Evolutionary conservation across 2,797 vertebrate genomes (phyloP), one percentile per base, ranked within the genome.

Genomic region (Eulemur mongoz): DNA sequence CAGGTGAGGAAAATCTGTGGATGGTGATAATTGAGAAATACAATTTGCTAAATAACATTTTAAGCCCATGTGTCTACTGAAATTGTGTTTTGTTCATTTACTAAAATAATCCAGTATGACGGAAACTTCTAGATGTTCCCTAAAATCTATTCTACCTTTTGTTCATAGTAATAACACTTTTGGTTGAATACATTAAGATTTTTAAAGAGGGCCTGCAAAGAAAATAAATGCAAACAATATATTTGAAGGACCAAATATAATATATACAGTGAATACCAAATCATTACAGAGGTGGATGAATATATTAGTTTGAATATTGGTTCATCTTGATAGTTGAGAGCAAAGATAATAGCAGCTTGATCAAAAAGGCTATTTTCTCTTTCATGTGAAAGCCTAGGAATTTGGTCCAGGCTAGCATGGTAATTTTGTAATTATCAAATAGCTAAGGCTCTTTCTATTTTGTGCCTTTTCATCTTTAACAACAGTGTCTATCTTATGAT

Each of bases 1-100:
- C 63, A 93, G 87, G 84, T 94, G 69, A 96, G 63, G 92, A 97
- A 97, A 97, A 95, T 97, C 89, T 97, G 59, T 94, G 73, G 84
- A 93, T 95, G 84, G 81, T 93, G 81, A 89, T 83, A 96, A 92
- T 25, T 80, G 85, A 93, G 89, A 94, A 96, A 79, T 91, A n/a
- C 40, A 86, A 83, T 83, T 94, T 94, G 70, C 87, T 96, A 96
- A 84, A 72, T 94, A 96, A 89, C 89, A 65, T 90, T 87, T 96
- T 95, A 95, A 88, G 35, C 22, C 18, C 11, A 52, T 59, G 20
- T 32, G 7, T 57, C 30, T 73, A 83, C 67, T 82, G 57, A 79
- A 92, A 63, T 72, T 94, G 0, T 59, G 25, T 83, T 93, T 89
- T 93, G 27, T 86, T 92, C 65, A 83, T 76, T 96, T 89, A 69